Evolutionary conservation across 2,113 vertebrate genomes (phyloP).

Genomic region (Orthonyx spaldingii): DNA sequence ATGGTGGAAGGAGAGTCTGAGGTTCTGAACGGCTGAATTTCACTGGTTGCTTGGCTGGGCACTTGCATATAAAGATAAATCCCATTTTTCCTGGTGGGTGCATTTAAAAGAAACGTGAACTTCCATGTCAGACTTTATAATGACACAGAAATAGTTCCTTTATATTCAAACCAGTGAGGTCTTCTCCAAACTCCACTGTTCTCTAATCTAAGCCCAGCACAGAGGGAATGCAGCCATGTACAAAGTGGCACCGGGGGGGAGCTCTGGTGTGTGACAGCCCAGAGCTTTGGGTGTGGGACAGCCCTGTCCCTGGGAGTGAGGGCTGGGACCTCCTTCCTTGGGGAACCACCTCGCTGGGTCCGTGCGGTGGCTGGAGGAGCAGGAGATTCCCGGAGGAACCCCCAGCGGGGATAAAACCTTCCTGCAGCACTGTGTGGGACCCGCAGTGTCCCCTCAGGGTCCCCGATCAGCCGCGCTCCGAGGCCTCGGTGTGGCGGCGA

Average conservation of each 20-base stretch:
- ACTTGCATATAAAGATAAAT: background rate
- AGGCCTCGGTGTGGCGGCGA: background rate
- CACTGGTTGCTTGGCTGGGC: background rate
- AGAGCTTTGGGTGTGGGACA: background rate
- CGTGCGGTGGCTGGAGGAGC: fast-evolving
- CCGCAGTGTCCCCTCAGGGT: background rate
- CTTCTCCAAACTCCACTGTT: background rate
- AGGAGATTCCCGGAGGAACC: fast-evolving
- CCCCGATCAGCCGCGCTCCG: background rate
- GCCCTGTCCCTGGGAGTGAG: fast-evolving
- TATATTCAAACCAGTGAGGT: too few relatives aligned
- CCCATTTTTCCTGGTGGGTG: background rate
- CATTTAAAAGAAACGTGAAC: background rate
- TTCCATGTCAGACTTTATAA: background rate
- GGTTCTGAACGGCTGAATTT: background rate
- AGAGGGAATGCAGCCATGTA: fast-evolving
- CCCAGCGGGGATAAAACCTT: fast-evolving
- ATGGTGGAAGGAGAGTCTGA: background rate
- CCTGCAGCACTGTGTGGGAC: fast-evolving
- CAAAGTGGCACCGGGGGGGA: background rate
- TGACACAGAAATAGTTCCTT: background rate
- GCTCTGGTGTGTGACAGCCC: background rate
- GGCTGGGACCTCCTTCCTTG: background rate
- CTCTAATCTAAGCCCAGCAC: fast-evolving
- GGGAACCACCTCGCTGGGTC: fast-evolving